Evolutionary conservation across 2,797 vertebrate species (phyloP), one percentile per base, ranked within the genome.

Genomic region (Coregonus ussuriensis): DNA sequence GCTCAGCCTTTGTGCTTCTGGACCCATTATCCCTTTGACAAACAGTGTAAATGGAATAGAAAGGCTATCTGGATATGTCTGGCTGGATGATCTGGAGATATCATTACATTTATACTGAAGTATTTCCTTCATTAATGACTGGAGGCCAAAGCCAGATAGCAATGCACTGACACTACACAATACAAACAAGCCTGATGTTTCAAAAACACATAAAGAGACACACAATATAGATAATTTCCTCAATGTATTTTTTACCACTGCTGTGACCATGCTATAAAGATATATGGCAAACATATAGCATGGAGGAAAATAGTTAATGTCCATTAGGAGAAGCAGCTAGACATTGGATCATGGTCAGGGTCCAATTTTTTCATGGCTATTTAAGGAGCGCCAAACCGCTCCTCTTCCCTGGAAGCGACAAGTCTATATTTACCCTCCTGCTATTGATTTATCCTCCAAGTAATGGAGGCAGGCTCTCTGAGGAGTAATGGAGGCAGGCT

Each of bases 321-420:
- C 41, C 9, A 47, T 47, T 47, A 41, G 37, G 37, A 41, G 37
- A 41, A 41, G 37, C 37, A 41, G 37, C 37, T 41, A 41, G 37
- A 9, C 7, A 41, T 41, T 41, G 37, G 7, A 6, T 41, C 37
- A 41, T 41, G 37, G 37, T 1, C 74, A 76, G 37, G 56, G 29
- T 75, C 70, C 52, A 18, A 31, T 73, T 73, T 80, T 85, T 84
- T 79, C 0, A 68, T 79, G 71, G 62, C 75, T n/a, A 84, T 81
- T 80, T 31, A 74, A 72, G 35, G 25, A 25, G 25, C 25, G 25
- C 25, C 25, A 25, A 25, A 25, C 25, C 25, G 25, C 25, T 25
- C 25, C 25, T 25, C 25, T 25, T 25, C 25, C 25, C 25, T 25
- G 25, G 25, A 25, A 25, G 25, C 25, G 25, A 25, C 25, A 25